Percentiles rank a stretch among this genome's conserved stretches.
These are phyloP conservation scores for Corythoichthys haematopterus DNA, from an alignment of 2,113 vertebrate genomes.

Conservation along the genomic window DNA sequence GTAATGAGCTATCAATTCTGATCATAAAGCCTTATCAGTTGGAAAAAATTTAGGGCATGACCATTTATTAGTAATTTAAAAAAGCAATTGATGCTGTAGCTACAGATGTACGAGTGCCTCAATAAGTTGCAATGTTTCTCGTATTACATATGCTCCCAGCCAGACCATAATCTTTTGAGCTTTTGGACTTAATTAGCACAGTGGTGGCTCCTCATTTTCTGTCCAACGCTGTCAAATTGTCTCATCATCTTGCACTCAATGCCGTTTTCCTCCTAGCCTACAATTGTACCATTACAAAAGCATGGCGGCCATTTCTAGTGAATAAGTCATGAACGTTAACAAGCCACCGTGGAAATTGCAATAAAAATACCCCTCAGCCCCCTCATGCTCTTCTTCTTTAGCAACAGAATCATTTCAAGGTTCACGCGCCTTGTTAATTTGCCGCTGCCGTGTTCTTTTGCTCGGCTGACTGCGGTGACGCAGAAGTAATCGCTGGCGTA, in stretches of 20 bases:
- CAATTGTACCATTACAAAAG: not conserved
- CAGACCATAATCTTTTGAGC: conserved; percentile 8
- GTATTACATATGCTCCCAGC: conserved; percentile 9
- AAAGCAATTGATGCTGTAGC: conserved; percentile 9
- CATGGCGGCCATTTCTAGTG: not conserved
- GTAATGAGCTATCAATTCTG: conserved; percentile 3
- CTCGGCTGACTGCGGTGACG: not conserved
- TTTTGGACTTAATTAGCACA: conserved; percentile 2
- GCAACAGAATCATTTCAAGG: not conserved
- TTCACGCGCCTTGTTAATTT: conserved; percentile 6
- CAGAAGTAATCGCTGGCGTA: conserved; percentile 2
- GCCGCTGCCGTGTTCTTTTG: not conserved
- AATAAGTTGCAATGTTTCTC: conserved; percentile 11
- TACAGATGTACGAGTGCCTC: not conserved
- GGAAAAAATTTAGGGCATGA: not conserved
- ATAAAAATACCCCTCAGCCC: not conserved
- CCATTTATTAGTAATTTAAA: conserved; percentile 10
- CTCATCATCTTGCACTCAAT: not conserved
- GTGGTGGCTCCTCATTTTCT: conserved; percentile 1
- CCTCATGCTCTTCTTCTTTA: not conserved
- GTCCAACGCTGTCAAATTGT: not conserved
- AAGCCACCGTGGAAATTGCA: not conserved
- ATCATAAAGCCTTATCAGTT: conserved; percentile 9
- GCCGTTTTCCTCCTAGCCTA: not conserved
- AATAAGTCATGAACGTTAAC: conserved; percentile 10